Percentiles rank a stretch among this genome's conserved stretches.
These are phyloP conservation scores for Mylabris sibirica DNA, from an alignment of 2,888 invertebrate species.

Conservation along the genomic window DNA sequence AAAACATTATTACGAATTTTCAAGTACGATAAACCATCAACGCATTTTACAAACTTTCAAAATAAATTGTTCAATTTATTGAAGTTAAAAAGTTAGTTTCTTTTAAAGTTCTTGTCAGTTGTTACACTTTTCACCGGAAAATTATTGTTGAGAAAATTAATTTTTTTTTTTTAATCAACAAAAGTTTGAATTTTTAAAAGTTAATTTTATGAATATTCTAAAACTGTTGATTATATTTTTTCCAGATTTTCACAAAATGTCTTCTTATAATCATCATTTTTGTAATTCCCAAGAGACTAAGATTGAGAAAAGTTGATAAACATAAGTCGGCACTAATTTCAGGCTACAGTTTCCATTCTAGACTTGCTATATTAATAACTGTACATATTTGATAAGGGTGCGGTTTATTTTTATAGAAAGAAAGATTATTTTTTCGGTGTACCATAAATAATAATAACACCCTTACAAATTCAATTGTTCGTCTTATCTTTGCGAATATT, in stretches of 20 bases:
- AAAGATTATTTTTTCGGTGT: background rate
- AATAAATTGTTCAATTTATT: background rate
- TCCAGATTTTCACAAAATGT: background rate
- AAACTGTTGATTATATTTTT: too few relatives aligned
- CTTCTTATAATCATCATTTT: background rate
- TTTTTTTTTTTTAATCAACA: background rate
- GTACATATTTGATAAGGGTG: background rate
- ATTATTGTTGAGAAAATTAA: background rate
- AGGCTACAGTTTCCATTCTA: background rate
- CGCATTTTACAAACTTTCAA: background rate
- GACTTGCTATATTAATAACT: background rate
- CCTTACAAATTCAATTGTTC: background rate
- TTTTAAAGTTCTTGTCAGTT: background rate
- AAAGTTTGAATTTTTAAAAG: background rate
- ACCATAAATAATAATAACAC: background rate
- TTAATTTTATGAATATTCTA: too few relatives aligned
- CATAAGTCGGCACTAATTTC: background rate
- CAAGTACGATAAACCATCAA: background rate
- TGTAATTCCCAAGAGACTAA: background rate
- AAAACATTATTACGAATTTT: background rate
- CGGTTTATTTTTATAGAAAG: background rate
- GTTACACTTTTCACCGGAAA: background rate
- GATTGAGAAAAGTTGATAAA: background rate
- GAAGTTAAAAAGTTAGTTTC: background rate
- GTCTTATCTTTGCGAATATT: constrained; percentile 13